A percentile compares a stretch with the other conserved stretches of the same genome.
phyloP scores from a whole-genome alignment of 2,113 vertebrate species.

The Siniperca chuatsi region DNA sequence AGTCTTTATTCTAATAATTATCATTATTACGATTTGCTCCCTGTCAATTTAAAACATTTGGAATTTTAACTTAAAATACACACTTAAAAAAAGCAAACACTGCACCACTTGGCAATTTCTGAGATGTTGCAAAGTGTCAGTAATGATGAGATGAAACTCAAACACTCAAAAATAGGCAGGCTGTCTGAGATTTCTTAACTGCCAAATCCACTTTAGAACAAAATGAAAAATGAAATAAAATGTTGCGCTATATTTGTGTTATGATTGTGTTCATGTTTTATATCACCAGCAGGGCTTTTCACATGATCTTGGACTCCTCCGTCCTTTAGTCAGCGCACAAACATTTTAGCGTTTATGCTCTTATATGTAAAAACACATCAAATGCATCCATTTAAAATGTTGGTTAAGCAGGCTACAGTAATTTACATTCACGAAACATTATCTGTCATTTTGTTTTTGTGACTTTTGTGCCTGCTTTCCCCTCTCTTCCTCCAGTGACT shows the following conservation, averaged over 20 bases:
- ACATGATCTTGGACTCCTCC: not conserved
- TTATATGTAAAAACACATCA: not conserved
- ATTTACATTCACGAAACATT: not conserved
- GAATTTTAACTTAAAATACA: no score
- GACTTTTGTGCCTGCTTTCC: not conserved
- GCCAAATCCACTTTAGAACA: not conserved
- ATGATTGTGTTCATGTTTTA: not conserved
- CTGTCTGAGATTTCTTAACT: not conserved
- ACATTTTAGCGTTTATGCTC: not conserved
- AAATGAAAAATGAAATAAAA: not conserved
- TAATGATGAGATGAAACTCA: not conserved
- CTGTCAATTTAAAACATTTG: not conserved
- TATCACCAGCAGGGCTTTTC: not conserved
- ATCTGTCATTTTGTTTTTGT: not conserved
- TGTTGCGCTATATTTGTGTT: not conserved
- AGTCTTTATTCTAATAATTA: not conserved
- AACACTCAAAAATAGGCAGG: not conserved
- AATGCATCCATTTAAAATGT: not conserved
- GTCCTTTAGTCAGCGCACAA: not conserved
- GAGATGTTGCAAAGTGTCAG: not conserved
- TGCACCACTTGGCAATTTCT: not conserved
- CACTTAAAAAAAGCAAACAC: not conserved
- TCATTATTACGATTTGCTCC: not conserved
- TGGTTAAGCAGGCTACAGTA: not conserved
- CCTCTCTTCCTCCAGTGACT: not conserved